Conservation (phyloP, 2,797 vertebrate species). For the Hippopotamyrus pictus region DNA sequence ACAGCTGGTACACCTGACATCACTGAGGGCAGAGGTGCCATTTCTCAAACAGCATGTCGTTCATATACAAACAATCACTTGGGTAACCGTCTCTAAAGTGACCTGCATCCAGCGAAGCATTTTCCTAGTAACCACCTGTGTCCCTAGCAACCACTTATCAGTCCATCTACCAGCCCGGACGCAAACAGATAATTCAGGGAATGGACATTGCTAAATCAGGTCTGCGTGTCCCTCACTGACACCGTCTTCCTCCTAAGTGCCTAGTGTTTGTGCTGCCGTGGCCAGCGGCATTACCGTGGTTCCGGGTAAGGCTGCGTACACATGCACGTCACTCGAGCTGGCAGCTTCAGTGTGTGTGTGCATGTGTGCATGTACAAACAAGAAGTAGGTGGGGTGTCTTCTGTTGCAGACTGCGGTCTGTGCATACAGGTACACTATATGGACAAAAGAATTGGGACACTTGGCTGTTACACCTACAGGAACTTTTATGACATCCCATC, state of each 20-base stretch:
- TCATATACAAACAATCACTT: slow-evolving; percentile 46
- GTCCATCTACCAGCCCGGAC: slow-evolving; percentile 19
- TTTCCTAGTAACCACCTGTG: slow-evolving; percentile 29
- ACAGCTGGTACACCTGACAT: slow-evolving; percentile 43
- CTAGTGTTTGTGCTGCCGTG: neutral
- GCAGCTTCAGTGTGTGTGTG: neutral
- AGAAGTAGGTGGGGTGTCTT: neutral
- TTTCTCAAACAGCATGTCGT: slow-evolving; percentile 41
- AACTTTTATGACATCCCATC: neutral
- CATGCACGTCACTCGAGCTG: neutral
- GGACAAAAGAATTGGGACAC: neutral
- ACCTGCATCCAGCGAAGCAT: slow-evolving; percentile 38
- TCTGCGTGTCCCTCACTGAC: neutral
- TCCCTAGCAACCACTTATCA: slow-evolving; percentile 49
- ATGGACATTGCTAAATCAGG: slow-evolving; percentile 1
- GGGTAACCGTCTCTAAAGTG: slow-evolving; percentile 41
- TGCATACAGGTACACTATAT: neutral
- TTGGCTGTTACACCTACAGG: neutral
- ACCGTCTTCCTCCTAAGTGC: neutral
- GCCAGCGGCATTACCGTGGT: neutral
- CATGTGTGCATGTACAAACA: neutral
- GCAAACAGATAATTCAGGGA: slow-evolving; percentile 18
- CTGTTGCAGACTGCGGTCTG: neutral
- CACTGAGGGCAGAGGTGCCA: slow-evolving; percentile 41
- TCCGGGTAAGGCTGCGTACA: neutral